Base-by-base conservation (phyloP, 2,113 vertebrate genomes). In the Brachyistius frenatus region DNA sequence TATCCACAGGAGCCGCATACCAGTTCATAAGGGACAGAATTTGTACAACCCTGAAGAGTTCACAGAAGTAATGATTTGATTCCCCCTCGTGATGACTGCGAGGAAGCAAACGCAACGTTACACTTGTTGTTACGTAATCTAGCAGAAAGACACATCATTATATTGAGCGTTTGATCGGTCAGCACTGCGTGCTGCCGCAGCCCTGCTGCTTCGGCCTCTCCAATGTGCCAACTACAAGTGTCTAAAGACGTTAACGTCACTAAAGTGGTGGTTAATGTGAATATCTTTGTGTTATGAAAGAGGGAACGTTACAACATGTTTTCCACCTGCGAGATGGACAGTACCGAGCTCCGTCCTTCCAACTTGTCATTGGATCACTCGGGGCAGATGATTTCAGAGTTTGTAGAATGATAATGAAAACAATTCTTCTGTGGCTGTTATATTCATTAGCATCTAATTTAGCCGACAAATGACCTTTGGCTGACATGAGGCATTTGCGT, bases 191-290 rank as follows among this genome's bases (percentile, higher is more conserved):
- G 54, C 23, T 67, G 31, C 55, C 14, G 23, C 9, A 53, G 58
- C 36, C 15, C 30, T 10, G 46, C 10, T 57, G 56, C 35, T 61
- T 65, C 55, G n/a, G 39, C 36, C 15, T 47, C 33, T 63, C 49
- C 56, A 52, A 46, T 58, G 67, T 61, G 58, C 32, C 54, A 36
- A 47, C 67, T 39, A 36, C 74, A 31, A 65, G 56, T 66, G 56
- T 73, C 36, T 32, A 46, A 66, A 66, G 58, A 66, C 54, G 53
- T 76, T 54, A 67, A 55, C 54, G 61, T 66, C 33, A 72, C 3
- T 46, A 54, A 0, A 54, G 46, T 9, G 7, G 10, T 11, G 32
- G 36, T 68, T 53, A n/a, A 50, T 63, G 30, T 46, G 46, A 36
- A 31, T 58, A 36, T 36, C 50, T 64, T 57, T 60, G 63, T 23